Evolutionary conservation across 2,888 invertebrate species (phyloP), one percentile per base, ranked within the genome.

Genomic region (Polyommatus icarus): DNA sequence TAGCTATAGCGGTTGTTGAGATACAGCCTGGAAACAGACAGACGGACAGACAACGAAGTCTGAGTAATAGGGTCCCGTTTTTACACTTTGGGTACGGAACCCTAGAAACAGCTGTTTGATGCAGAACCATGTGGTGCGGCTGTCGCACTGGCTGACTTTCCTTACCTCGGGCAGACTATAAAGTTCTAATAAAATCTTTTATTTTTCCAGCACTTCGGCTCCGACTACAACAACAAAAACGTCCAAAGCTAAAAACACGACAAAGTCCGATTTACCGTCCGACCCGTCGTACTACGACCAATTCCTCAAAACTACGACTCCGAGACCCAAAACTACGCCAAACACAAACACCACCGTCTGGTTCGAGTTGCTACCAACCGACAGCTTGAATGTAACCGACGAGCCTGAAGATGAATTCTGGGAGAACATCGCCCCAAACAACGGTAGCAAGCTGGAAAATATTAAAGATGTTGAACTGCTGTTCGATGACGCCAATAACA

Each of bases 61-160:
- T n/a, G n/a, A n/a, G n/a, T n/a, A n/a, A n/a, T n/a, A n/a, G n/a
- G n/a, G n/a, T n/a, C n/a, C n/a, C n/a, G n/a, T n/a, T n/a, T n/a
- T n/a, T n/a, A n/a, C n/a, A n/a, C n/a, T n/a, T n/a, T n/a, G n/a
- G n/a, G n/a, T n/a, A n/a, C n/a, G n/a, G n/a, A n/a, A n/a, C n/a
- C n/a, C n/a, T n/a, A n/a, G n/a, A 46, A 46, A 10, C 46, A 46
- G 46, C 46, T 40, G 40, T 40, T 40, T 40, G 2, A 2, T 40
- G 40, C 89, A 97, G 86, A 97, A 98, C 86, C 98, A 98, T 90
- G 95, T 98, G 36, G 95, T 98, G 24, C 95, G 96, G 78, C 89
- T 98, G 40, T 96, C 97, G 0, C 95, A 95, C 72, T 94, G 94
- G 32, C 32, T 32, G 32, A 32, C 32, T 32, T 32, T 32, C 32